Base-by-base conservation (phyloP, 2,113 vertebrate genomes). In the Garra rufa region DNA sequence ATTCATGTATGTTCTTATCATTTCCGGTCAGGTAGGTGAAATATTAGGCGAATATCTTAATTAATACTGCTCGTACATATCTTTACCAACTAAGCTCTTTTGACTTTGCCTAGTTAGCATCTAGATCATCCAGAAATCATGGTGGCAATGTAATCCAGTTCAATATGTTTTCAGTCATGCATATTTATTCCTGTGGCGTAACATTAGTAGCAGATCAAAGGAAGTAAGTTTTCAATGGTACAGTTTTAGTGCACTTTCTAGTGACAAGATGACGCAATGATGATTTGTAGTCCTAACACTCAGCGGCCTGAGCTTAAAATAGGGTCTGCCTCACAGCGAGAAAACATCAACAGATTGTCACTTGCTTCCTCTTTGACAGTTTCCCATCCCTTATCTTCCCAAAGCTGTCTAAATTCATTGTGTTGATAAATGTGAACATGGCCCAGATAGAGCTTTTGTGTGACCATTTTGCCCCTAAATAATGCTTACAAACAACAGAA, bases 341-440 rank as follows among this genome's bases (percentile, higher is more conserved):
- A 61, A 73, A 76, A 67, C 17, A 83, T 44, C 57, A 84, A 81
- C 82, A 84, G n/a, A 76, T 76, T 85, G 83, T 75, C 82, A 77
- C 50, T 71, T 30, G 41, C 80, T 83, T 87, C 75, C 83, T 85
- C 83, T 85, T 85, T 85, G 83, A 82, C 76, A 78, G 59, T 73
- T 43, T 77, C 34, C 57, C 44, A 83, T 80, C 59, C 44, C 57
- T 46, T 81, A 80, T 77, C 77, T 82, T 76, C 55, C 46, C 44
- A 50, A 67, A 46, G 46, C 69, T 67, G 67, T 82, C 50, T 55
- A 55, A 50, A 69, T 67, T 28, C 41, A 79, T 30, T 30, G 14
- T 24, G 41, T 44, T 61, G 50, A 76, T 69, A 50, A 70, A 52
- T 76, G 85, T 43, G 76, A 43, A 48, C 44, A 30, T 83, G 80